Percentiles rank a stretch among this genome's conserved stretches.
Conservation (phyloP, 2,797 vertebrate genomes). For the Neopelma chrysocephalum region DNA sequence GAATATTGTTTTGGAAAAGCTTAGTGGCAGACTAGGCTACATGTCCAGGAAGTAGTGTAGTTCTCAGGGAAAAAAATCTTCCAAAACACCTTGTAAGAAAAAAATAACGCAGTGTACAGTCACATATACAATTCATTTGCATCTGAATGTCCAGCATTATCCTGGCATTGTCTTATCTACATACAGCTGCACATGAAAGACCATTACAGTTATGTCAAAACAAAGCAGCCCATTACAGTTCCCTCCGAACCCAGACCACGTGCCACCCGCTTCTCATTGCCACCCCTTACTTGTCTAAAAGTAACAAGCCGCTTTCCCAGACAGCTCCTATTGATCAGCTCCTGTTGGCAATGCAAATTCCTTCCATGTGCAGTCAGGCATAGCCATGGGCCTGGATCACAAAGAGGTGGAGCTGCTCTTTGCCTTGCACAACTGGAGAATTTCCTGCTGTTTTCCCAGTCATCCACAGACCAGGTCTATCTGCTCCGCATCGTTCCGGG, state of each 20-base stretch:
- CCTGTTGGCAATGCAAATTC: conserved; percentile 64
- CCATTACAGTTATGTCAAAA: conserved; percentile 63
- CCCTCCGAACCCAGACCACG: conserved; percentile 35
- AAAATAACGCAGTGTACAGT: conserved; percentile 3
- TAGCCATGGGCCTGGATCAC: conserved; percentile 50
- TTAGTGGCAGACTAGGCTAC: background rate
- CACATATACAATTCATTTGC: conserved; percentile 52
- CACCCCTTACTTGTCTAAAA: conserved; percentile 55
- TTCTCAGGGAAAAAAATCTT: background rate
- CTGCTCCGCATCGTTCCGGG: conserved; percentile 26
- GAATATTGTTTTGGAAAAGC: background rate
- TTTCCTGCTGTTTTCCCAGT: conserved; percentile 65
- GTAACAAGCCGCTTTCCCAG: conserved; percentile 54
- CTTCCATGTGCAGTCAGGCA: conserved; percentile 65
- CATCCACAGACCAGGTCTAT: conserved; percentile 46
- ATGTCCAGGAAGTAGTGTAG: background rate
- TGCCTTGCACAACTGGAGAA: conserved; percentile 59
- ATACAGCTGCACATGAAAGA: conserved; percentile 70
- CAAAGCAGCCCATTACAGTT: conserved; percentile 58
- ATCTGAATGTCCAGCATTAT: conserved; percentile 62
- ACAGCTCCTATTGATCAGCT: conserved; percentile 64
- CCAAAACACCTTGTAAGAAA: background rate
- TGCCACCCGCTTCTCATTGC: conserved; percentile 23
- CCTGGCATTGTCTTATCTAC: conserved; percentile 68
- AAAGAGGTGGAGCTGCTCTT: conserved; percentile 62